Evolutionary conservation across 2,113 vertebrate genomes (phyloP).

Genomic region (Syrmaticus mikado): DNA sequence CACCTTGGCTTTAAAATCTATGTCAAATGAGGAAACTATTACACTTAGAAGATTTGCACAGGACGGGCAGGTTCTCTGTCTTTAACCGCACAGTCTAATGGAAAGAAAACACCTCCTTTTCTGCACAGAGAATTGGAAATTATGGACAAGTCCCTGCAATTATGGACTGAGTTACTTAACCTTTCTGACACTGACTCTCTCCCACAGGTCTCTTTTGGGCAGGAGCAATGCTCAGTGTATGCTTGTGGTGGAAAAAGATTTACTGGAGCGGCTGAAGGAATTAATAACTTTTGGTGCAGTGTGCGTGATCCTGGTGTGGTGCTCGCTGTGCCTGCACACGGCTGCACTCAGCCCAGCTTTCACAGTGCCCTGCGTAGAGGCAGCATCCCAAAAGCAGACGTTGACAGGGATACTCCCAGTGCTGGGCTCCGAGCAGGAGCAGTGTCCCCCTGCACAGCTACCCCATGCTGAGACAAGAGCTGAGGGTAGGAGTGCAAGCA

Average conservation of each 20-base stretch:
- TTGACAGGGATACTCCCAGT: rapidly evolving
- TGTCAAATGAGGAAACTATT: neutral
- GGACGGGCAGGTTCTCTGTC: neutral
- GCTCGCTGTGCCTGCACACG: neutral
- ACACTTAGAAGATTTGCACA: neutral
- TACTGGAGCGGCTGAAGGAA: neutral
- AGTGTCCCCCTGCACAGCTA: neutral
- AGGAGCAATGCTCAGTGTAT: neutral
- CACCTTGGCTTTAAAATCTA: constrained; percentile 40
- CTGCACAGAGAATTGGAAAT: constrained; percentile 19
- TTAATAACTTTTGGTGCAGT: neutral
- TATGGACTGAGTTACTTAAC: constrained; percentile 59
- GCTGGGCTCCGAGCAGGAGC: neutral
- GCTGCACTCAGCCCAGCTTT: neutral
- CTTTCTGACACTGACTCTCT: constrained; percentile 23
- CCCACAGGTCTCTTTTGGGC: constrained; percentile 16
- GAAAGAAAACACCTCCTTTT: neutral
- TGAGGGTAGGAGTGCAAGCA: rapidly evolving
- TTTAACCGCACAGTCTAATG: neutral
- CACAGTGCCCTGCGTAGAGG: neutral
- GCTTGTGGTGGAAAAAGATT: neutral
- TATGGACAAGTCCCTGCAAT: constrained; percentile 37
- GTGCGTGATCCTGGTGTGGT: rapidly evolving
- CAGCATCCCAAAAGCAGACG: neutral
- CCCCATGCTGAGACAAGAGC: neutral